These are phyloP conservation scores for Apogon talboti DNA, from an alignment of 2,797 vertebrate species.

Conservation along the genomic window DNA sequence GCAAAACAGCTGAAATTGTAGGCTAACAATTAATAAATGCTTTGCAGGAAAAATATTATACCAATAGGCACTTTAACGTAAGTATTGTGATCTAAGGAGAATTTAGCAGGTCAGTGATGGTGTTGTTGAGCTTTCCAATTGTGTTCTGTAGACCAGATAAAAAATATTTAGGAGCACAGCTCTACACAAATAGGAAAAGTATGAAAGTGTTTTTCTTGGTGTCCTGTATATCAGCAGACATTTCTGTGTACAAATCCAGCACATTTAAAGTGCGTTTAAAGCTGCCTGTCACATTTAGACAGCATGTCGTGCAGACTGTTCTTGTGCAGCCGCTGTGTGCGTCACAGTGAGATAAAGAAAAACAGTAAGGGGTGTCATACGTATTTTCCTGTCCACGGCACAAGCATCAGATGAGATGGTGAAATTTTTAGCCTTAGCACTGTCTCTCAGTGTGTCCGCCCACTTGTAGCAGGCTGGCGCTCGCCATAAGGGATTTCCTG, in stretches of 20 bases:
- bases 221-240: background rate
- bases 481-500: constrained; percentile 80
- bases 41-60: too few relatives aligned
- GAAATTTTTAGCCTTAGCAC: constrained; percentile 73
- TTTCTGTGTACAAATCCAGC: constrained; percentile 22
- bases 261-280: constrained; percentile 55
- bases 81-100: too few relatives aligned
- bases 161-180: constrained; percentile 1
- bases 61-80: too few relatives aligned
- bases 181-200: constrained; percentile 1
- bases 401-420: constrained; percentile 76
- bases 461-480: constrained; percentile 69
- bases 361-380: constrained; percentile 79
- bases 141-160: too few relatives aligned
- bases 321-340: constrained; percentile 80
- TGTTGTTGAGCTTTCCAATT: too few relatives aligned
- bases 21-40: too few relatives aligned
- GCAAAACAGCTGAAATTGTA: too few relatives aligned
- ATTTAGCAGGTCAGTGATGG: too few relatives aligned
- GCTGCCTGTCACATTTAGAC: constrained; percentile 80
- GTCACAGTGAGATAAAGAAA: constrained; percentile 82
- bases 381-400: constrained; percentile 77
- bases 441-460: constrained; percentile 70
- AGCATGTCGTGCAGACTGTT: constrained; percentile 76
- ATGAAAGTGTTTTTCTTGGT: background rate